These are phyloP conservation scores for Leuctra nigra DNA, from an alignment of 2,888 invertebrate species.

Conservation along the genomic window DNA sequence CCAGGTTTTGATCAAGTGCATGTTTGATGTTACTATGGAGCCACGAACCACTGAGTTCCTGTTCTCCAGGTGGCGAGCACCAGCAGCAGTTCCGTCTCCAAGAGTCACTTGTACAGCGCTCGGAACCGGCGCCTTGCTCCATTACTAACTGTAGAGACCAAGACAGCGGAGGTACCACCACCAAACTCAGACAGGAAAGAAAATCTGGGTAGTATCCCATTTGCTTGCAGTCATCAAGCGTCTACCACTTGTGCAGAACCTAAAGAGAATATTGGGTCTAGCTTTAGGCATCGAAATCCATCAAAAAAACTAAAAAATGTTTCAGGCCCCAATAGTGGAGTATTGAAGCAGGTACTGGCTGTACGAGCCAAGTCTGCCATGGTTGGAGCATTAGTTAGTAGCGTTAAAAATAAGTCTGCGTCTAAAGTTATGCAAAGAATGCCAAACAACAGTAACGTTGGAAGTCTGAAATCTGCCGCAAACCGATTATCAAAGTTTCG, in stretches of 20 bases:
- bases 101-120: neutral
- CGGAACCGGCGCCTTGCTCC: slow-evolving; percentile 18
- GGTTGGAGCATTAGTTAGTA: slow-evolving; percentile 13
- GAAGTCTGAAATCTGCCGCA: neutral
- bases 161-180: neutral
- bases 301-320: slow-evolving; percentile 19
- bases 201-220: slow-evolving; percentile 18
- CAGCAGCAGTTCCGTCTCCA: neutral
- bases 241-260: slow-evolving; percentile 20
- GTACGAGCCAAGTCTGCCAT: slow-evolving; percentile 22
- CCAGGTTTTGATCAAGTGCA: no score
- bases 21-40: neutral
- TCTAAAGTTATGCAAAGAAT: neutral
- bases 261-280: slow-evolving; percentile 24
- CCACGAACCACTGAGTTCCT: slow-evolving; percentile 2
- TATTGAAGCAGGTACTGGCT: slow-evolving; percentile 23
- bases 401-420: slow-evolving; percentile 8
- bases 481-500: neutral
- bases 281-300: slow-evolving; percentile 19
- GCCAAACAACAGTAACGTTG: neutral
- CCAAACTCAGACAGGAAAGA: slow-evolving; percentile 23
- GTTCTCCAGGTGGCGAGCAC: slow-evolving; percentile 11
- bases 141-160: neutral
- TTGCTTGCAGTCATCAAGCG: slow-evolving; percentile 12
- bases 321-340: neutral